These are phyloP conservation scores for Papilio helenus DNA, from an alignment of 1,140 invertebrate species.

Conservation along the genomic window DNA sequence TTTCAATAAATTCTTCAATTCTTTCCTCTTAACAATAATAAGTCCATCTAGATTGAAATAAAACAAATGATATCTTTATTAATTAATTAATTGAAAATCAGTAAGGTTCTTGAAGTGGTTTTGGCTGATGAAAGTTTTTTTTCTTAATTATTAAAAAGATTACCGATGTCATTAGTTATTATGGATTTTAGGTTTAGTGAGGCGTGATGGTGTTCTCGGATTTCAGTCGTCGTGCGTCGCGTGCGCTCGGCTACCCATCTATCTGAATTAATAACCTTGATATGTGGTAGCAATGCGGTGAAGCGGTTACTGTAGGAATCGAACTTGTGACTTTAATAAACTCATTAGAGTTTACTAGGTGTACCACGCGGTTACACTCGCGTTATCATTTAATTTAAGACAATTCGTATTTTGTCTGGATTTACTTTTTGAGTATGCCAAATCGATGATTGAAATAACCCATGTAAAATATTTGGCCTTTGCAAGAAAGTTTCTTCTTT, in stretches of 20 bases:
- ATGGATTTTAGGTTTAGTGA: background rate
- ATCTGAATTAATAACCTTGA: constrained; percentile 1
- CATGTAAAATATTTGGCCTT: no score
- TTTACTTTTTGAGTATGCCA: background rate
- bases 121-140: background rate
- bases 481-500: no score
- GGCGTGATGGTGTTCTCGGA: background rate
- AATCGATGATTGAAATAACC: no score
- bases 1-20: no score
- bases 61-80: no score
- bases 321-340: background rate
- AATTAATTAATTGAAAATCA: no score
- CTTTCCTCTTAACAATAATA: no score
- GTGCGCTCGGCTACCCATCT: constrained; percentile 17
- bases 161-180: background rate
- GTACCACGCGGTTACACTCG: background rate
- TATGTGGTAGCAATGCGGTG: background rate
- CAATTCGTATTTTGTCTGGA: no score
- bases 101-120: background rate
- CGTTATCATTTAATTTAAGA: background rate
- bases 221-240: background rate
- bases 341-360: no score
- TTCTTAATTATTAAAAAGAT: background rate
- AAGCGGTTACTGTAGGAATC: background rate
- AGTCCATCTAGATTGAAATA: no score